Base-by-base conservation (phyloP, 2,113 vertebrate genomes). In the Gnathonemus echidnorhynchus region DNA sequence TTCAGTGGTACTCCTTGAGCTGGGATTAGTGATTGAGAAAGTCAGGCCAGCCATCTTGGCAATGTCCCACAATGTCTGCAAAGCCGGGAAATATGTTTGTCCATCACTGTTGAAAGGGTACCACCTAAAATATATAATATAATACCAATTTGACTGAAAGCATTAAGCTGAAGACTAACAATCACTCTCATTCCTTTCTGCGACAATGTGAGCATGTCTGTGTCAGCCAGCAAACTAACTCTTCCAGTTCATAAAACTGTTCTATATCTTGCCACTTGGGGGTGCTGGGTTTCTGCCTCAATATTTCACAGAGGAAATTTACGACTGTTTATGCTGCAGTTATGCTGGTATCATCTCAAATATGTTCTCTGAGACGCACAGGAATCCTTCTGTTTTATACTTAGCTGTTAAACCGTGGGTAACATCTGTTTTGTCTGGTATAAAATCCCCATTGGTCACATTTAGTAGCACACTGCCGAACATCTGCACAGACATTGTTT, bases 201-300 rank as follows among this genome's bases (percentile, higher is more conserved):
- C 5, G 35, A 85, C 50, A 84, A 27, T 31, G 10, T 58, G 77
- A 56, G 74, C 52, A 17, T 42, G 35, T 80, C 31, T 80, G 27
- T 74, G 35, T 80, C 50, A 50, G 42, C 87, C 39, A 35, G n/a
- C 1, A 27, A n/a, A 49, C 31, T 19, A 84, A 46, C 45, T 48
- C 74, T 80, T 80, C 27, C 53, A 89, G 89, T 42, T 19, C 21
- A 6, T 53, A 24, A 58, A 74, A 87, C 39, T 87, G 39, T 42
- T 88, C 58, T 24, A 46, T 58, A 3, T 66, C 3, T 39, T 35
- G n/a, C 93, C 95, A 95, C 93, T 88, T 50, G 92, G 89, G 90
- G n/a, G 94, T 2, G 87, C 91, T 92, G 45, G 53, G 39, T 48
- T 91, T 91, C 89, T 90, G 74, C 77, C 62, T 1, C 24, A 48